Base-by-base conservation (phyloP, 2,797 vertebrate genomes). In the Balearica regulorum region DNA sequence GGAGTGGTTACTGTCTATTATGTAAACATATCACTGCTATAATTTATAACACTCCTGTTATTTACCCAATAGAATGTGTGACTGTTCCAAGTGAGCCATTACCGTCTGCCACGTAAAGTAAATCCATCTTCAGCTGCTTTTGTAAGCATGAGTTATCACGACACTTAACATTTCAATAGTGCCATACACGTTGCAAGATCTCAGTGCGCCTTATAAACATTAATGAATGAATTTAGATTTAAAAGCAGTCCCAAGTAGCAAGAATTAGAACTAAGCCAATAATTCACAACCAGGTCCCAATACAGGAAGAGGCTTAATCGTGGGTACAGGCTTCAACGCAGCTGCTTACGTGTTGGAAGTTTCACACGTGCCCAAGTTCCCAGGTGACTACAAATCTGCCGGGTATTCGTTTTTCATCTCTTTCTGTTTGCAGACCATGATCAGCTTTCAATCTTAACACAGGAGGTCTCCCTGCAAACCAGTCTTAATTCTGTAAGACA, bases 51-150 rank as follows among this genome's bases (percentile, higher is more conserved):
- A 93, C 77, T 95, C 93, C 70, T 90, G 71, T 95, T 97, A 97
- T 97, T 97, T 97, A 97, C 90, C 78, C 96, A 96, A 90, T 24
- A 97, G 97, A 95, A 94, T 58, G 58, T 95, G 93, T 83, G 97
- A 93, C 92, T 80, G 64, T 82, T 97, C 91, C 97, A 97, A 97
- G 95, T 76, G 85, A 96, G 89, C 96, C 94, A 94, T 97, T 96
- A 93, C 70, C 1, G 26, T 76, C 93, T 94, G 87, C 88, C 94
- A 78, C 6, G 2, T 87, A 93, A 94, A 54, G 29, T 90, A 94
- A 97, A 97, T 97, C 92, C 66, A 80, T 97, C 97, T 96, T 97
- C 80, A 83, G 89, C 93, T 91, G 87, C 92, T 97, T 97, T 89
- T 94, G 91, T 95, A 96, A 94, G 85, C 79, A 8, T 84, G 91